A percentile compares a stretch with the other conserved stretches of the same genome.
These are phyloP conservation scores for Sphaerodactylus townsendi DNA, from an alignment of 2,113 vertebrate genomes.

Conservation along the genomic window DNA sequence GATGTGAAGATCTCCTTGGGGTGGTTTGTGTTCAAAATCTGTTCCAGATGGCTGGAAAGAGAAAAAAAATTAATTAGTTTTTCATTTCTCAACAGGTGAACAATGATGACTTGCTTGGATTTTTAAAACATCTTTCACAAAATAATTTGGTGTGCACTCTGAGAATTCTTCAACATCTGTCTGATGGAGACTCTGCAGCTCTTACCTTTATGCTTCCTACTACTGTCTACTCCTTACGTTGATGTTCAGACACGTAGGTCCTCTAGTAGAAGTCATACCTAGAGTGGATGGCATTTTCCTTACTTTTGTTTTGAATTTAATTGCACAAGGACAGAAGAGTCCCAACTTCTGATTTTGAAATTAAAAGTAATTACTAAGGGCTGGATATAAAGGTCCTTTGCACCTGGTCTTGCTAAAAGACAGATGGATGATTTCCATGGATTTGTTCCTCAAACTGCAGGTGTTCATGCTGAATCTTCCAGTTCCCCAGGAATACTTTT, in stretches of 20 bases:
- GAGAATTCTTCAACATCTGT: background rate
- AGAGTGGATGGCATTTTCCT: background rate
- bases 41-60: background rate
- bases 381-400: no score
- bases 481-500: no score
- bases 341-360: background rate
- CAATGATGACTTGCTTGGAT: background rate
- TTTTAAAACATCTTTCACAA: background rate
- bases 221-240: background rate
- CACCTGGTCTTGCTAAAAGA: no score
- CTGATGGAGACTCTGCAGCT: background rate
- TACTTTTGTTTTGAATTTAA: background rate
- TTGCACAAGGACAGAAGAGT: background rate
- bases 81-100: background rate
- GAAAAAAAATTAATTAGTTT: background rate
- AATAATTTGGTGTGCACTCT: background rate
- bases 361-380: background rate
- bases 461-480: no score
- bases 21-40: background rate
- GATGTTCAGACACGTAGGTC: background rate
- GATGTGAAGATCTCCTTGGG: background rate
- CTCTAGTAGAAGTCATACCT: background rate
- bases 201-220: background rate
- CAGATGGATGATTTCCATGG: no score
- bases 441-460: no score